These are phyloP conservation scores for Phyllostomus discolor DNA, from an alignment of 2,113 vertebrate genomes.

Conservation along the genomic window DNA sequence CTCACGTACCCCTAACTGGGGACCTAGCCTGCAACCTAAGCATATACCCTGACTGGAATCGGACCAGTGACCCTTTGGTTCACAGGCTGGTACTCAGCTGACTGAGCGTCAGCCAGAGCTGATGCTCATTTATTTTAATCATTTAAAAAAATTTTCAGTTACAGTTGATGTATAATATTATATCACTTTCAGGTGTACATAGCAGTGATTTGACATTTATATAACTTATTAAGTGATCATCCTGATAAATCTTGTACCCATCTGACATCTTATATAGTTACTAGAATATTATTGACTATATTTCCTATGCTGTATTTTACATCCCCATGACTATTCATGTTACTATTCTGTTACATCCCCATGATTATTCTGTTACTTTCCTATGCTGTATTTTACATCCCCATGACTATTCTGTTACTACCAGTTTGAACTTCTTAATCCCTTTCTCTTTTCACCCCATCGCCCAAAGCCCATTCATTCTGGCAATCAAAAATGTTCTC, in stretches of 20 bases:
- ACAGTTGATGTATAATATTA: neutral
- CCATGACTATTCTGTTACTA: neutral
- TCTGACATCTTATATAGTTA: neutral
- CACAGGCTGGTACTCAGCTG: no score
- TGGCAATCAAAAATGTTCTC: no score
- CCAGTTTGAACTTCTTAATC: no score
- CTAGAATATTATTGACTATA: neutral
- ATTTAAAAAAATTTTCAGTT: neutral
- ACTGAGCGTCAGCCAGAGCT: no score
- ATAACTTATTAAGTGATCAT: neutral
- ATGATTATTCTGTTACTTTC: neutral
- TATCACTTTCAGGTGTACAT: neutral
- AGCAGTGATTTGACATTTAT: neutral
- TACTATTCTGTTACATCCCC: no score
- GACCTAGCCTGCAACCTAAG: no score
- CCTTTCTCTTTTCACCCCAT: no score
- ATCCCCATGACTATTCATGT: neutral
- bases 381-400: neutral
- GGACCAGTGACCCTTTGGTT: no score
- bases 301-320: neutral
- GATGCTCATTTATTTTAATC: neutral
- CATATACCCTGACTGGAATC: neutral
- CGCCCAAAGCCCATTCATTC: no score
- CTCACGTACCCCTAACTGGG: no score
- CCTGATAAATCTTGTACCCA: no score